Evolutionary conservation across 1,140 invertebrate genomes (phyloP).

Genomic region (Fopius arisanus): DNA sequence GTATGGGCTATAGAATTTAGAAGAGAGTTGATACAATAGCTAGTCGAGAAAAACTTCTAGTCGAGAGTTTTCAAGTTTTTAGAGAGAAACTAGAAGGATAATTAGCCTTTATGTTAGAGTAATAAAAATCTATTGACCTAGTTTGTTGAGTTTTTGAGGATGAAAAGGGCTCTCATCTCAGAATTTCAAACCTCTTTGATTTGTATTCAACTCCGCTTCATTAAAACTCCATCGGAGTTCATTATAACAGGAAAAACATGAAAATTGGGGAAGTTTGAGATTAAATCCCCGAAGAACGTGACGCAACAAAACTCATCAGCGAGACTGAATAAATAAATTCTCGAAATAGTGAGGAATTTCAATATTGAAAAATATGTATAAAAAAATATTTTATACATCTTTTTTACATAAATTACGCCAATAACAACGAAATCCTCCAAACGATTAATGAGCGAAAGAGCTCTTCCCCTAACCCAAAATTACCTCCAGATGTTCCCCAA

Average conservation of each 20-base stretch:
- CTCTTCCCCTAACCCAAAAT: background rate
- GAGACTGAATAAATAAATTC: too few species aligned
- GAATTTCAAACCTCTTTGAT: background rate
- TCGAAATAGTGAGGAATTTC: too few species aligned
- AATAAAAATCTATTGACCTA: background rate
- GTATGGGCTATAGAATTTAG: background rate
- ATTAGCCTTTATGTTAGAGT: background rate
- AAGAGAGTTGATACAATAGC: background rate
- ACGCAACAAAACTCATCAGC: too few species aligned
- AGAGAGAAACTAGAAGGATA: background rate
- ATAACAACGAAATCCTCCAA: too few species aligned
- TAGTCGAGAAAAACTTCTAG: background rate
- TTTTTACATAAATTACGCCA: too few species aligned
- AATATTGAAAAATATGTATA: too few species aligned
- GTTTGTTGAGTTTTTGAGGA: background rate
- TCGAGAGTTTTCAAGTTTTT: background rate
- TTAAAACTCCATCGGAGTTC: too few species aligned
- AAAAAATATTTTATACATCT: too few species aligned
- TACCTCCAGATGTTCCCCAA: conserved; percentile 58
- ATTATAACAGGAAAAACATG: too few species aligned
- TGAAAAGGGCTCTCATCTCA: background rate
- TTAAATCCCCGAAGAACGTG: too few species aligned
- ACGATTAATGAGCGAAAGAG: background rate
- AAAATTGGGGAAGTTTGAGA: too few species aligned
- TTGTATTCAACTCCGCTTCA: too few species aligned